Base-by-base conservation (phyloP, 2,797 vertebrate genomes). In the Anabacerthia variegaticeps region DNA sequence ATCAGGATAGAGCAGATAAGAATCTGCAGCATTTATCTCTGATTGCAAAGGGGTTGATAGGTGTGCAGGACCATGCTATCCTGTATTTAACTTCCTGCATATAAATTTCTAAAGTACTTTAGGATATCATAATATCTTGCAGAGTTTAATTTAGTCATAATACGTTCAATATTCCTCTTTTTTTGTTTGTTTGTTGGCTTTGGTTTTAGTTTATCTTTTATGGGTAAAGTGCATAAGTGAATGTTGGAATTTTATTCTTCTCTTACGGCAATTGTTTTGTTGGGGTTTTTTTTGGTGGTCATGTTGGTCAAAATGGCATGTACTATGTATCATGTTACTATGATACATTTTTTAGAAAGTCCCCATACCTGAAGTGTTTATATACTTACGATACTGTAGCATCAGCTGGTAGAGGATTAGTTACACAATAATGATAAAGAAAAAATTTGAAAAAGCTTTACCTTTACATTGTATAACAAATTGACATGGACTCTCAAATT, bases 131-230 rank as follows among this genome's bases (percentile, higher is more conserved):
- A 34, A 26, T 28, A 32, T 37, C 23, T 67, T 27, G 36, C 2
- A 36, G 20, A 48, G 44, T 72, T 88, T 46, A 65, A 54, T 61
- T 74, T 51, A 44, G 7, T 66, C 12, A 63, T 18, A 26, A 59
- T 44, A 15, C 3, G 49, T 12, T 55, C 26, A 4, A 36, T 28
- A 6, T 24, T 21, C 4, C 0, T 46, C 2, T 61, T 44, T 63
- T 5, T 36, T 68, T 2, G 32, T 44, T 68, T 2, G 32, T 44
- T 62, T 22, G 19, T 4, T 41, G 14, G 27, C 3, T 43, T 63
- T 23, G 10, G 10, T 8, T 68, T 41, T 15, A 27, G 5, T 39
- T 14, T 66, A 1, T 19, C 2, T 63, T 74, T 87, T 65, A 12
- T 30, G 23, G 2, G 5, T 77, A 43, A 73, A 59, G 10, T 43